Conservation (phyloP, 2,888 invertebrate genomes). For the Hypolimnas misippus region DNA sequence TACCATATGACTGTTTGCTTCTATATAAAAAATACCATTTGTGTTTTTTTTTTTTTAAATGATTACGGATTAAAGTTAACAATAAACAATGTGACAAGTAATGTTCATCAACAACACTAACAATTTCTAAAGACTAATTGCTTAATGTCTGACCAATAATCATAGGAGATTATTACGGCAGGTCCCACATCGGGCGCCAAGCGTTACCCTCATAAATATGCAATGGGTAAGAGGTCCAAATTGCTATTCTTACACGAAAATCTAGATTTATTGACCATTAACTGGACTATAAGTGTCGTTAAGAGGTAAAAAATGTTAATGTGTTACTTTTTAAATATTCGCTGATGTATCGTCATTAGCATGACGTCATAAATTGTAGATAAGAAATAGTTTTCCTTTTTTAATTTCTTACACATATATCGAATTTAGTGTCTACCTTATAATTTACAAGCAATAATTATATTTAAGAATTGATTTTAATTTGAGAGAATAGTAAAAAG, state of each 20-base stretch:
- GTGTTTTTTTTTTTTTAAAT: no score
- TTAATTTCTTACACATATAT: background rate
- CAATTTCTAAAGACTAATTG: conserved; percentile 17
- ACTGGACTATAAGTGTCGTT: conserved; percentile 30
- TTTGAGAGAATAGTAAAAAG: no score
- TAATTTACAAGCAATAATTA: no score
- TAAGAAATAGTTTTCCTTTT: background rate
- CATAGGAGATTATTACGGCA: conserved; percentile 23
- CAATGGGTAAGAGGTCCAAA: conserved; percentile 40
- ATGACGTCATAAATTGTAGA: background rate
- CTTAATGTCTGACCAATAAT: conserved; percentile 27
- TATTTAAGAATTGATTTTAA: no score
- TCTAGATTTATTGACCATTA: conserved; percentile 42
- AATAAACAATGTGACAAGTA: no score
- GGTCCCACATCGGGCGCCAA: conserved; percentile 29
- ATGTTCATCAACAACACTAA: no score
- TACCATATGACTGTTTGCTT: no score
- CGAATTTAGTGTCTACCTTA: background rate
- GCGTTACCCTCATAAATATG: conserved; percentile 38
- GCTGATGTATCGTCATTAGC: conserved; percentile 16
- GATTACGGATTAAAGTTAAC: no score
- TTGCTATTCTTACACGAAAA: conserved; percentile 41
- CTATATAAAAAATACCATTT: no score
- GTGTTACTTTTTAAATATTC: conserved; percentile 15
- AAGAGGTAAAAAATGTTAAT: conserved; percentile 36